These are phyloP conservation scores for Cheilinus undulatus DNA, from an alignment of 2,113 vertebrate species.

Conservation along the genomic window DNA sequence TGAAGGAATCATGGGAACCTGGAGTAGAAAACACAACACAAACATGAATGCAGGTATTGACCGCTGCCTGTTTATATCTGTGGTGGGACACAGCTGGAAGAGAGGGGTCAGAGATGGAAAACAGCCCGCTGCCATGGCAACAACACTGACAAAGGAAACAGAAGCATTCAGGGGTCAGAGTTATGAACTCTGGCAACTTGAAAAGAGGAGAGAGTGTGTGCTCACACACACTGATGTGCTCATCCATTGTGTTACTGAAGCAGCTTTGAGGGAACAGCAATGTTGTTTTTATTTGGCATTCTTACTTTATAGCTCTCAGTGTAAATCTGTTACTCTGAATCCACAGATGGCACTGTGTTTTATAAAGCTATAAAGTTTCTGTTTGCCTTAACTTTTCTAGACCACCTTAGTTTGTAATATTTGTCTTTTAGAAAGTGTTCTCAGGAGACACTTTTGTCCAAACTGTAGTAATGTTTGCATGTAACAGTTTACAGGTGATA, in stretches of 20 bases:
- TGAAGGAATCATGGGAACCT: slow-evolving; percentile 99
- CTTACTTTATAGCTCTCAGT: not conserved
- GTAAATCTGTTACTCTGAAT: not conserved
- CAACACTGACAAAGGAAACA: slow-evolving; percentile 26
- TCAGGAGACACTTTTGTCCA: too few relatives aligned
- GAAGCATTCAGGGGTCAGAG: slow-evolving; percentile 5
- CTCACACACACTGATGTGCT: not conserved
- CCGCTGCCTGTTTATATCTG: slow-evolving; percentile 9
- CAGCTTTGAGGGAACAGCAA: not conserved
- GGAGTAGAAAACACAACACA: slow-evolving; percentile 47
- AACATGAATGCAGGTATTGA: slow-evolving; percentile 30
- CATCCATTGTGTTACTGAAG: not conserved
- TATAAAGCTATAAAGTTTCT: not conserved
- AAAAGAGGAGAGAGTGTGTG: slow-evolving; percentile 21
- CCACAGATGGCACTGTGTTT: too few relatives aligned
- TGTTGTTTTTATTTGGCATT: not conserved
- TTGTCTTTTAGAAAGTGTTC: too few relatives aligned
- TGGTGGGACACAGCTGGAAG: slow-evolving; percentile 10
- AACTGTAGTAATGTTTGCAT: too few relatives aligned
- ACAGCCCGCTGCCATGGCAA: slow-evolving; percentile 48
- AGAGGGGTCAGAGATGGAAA: slow-evolving; percentile 30
- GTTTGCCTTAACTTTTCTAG: too few relatives aligned
- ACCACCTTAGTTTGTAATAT: too few relatives aligned
- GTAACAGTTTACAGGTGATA: too few relatives aligned
- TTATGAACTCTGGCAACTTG: slow-evolving; percentile 30